Percentiles rank a stretch among this genome's conserved stretches.
These are phyloP conservation scores for Heliconius eleuchia DNA, from an alignment of 1,140 invertebrate genomes.

Conservation along the genomic window DNA sequence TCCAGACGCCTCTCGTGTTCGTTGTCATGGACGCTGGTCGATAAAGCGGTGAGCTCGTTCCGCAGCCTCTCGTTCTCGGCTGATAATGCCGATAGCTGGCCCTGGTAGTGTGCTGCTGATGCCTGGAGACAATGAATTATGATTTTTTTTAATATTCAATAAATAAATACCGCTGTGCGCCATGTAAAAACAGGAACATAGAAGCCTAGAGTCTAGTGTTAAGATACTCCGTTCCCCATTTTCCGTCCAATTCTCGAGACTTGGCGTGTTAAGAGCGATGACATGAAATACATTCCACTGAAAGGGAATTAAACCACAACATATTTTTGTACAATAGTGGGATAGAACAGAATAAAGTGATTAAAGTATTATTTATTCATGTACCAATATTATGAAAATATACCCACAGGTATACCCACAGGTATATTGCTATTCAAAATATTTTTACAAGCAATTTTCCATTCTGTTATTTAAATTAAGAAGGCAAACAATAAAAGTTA, in stretches of 20 bases:
- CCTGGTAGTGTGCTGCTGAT: constrained; percentile 88
- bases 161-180: not conserved
- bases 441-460: not conserved
- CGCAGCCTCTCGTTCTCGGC: constrained; percentile 88
- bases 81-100: constrained; percentile 86
- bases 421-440: not conserved
- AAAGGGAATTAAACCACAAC: too few species aligned
- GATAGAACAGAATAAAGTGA: too few species aligned
- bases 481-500: not conserved
- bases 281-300: too few species aligned
- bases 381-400: too few species aligned
- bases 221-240: too few species aligned
- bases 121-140: constrained; percentile 75
- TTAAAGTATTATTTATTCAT: too few species aligned
- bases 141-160: not conserved
- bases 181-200: too few species aligned
- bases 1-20: constrained; percentile 83
- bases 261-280: too few species aligned
- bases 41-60: constrained; percentile 77
- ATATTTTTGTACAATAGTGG: too few species aligned
- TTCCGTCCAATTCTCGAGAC: too few species aligned
- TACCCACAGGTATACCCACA: too few species aligned
- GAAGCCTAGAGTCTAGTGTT: too few species aligned
- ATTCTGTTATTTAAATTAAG: not conserved
- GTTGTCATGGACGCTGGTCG: constrained; percentile 81